A percentile compares a stretch with the other conserved stretches of the same genome.
Evolutionary conservation across 2,888 invertebrate species (phyloP).

Genomic region (Eilema sororculum): DNA sequence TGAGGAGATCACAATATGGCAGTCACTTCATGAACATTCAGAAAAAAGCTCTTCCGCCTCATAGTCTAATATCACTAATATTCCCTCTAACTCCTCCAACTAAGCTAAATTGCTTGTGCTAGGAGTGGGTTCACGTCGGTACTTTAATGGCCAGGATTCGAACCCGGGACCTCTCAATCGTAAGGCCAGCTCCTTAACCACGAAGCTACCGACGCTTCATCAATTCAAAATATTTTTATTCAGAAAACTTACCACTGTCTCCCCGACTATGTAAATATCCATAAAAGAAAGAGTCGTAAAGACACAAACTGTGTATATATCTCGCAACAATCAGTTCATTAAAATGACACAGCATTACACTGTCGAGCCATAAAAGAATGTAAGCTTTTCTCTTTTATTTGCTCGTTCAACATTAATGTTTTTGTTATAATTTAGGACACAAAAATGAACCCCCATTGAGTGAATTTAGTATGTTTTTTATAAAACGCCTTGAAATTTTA

Average conservation of each 20-base stretch:
- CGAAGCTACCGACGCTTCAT: too few relatives aligned
- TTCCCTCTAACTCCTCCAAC: too few relatives aligned
- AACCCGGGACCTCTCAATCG: too few relatives aligned
- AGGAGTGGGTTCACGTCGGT: too few relatives aligned
- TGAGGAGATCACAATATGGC: too few relatives aligned
- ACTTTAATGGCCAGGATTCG: too few relatives aligned
- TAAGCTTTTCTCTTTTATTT: conserved; percentile 45
- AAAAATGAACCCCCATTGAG: conserved; percentile 7
- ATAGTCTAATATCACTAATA: too few relatives aligned
- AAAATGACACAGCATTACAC: conserved; percentile 48
- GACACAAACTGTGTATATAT: conserved; percentile 23
- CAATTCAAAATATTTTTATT: background rate
- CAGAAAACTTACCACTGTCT: background rate
- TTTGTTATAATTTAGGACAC: conserved; percentile 26
- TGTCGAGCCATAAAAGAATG: conserved; percentile 41
- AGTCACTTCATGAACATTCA: too few relatives aligned
- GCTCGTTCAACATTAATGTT: conserved; percentile 35
- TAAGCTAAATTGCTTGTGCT: too few relatives aligned
- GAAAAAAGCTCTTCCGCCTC: too few relatives aligned
- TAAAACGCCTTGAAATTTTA: too few relatives aligned
- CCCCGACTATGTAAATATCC: conserved; percentile 1
- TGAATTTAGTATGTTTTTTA: background rate
- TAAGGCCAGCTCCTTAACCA: too few relatives aligned
- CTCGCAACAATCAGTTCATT: conserved; percentile 49
- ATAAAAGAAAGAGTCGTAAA: conserved; percentile 21